A percentile compares a stretch with the other conserved stretches of the same genome.
These are phyloP conservation scores for Rhinophrynus dorsalis DNA, from an alignment of 2,797 vertebrate genomes.

Conservation along the genomic window DNA sequence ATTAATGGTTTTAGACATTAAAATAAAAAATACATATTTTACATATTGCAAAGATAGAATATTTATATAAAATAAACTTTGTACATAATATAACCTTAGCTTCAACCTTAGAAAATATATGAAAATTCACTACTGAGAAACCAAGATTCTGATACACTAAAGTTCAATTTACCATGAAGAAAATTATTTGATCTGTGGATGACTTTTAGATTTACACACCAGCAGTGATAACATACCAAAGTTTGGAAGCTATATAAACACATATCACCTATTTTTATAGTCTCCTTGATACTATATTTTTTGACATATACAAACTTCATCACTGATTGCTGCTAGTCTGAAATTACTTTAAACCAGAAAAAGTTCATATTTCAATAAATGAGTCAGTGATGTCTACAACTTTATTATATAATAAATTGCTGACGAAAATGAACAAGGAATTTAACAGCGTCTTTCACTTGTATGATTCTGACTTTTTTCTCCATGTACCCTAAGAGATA, in stretches of 20 bases:
- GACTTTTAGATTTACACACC: slow-evolving; percentile 26
- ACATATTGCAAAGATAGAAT: no score
- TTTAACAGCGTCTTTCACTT: no score
- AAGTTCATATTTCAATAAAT: neutral
- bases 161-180: slow-evolving; percentile 24
- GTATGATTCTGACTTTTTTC: no score
- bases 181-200: slow-evolving; percentile 33
- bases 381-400: neutral
- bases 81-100: neutral
- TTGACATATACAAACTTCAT: neutral
- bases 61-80: no score
- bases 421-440: neutral
- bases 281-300: neutral
- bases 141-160: slow-evolving; percentile 8
- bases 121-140: slow-evolving; percentile 20
- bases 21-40: no score
- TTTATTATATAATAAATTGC: neutral
- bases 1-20: no score
- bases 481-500: no score
- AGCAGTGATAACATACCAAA: neutral
- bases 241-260: slow-evolving; percentile 5
- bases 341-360: neutral
- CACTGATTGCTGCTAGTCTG: slow-evolving; percentile 11
- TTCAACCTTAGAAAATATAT: slow-evolving; percentile 3
- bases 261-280: neutral